Conservation (phyloP, 1,140 invertebrate genomes). For the Plectus sambesii region DNA sequence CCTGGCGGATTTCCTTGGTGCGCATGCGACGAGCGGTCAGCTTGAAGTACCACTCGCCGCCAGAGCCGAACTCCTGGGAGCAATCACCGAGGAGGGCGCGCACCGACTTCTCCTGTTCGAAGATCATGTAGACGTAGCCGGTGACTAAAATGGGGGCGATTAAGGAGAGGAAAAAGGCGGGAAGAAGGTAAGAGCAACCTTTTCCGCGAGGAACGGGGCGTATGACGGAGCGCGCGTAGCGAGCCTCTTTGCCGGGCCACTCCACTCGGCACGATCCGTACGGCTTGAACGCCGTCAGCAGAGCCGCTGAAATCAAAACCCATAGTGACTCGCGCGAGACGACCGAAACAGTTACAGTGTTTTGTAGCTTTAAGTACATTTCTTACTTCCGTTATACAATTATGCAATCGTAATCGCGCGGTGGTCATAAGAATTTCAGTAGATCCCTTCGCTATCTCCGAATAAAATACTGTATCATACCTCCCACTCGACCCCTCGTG, state of each 20-base stretch:
- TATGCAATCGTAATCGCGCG: not conserved
- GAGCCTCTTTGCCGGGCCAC: conserved; percentile 76
- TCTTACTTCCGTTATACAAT: no score
- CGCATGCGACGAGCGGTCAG: conserved; percentile 73
- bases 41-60: conserved; percentile 69
- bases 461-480: conserved; percentile 16
- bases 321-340: no score
- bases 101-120: conserved; percentile 80
- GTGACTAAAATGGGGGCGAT: no score
- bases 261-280: conserved; percentile 70
- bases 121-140: conserved; percentile 79
- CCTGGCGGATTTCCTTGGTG: conserved; percentile 67
- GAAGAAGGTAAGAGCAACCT: no score
- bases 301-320: conserved; percentile 47
- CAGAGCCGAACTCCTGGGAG: conserved; percentile 54
- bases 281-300: conserved; percentile 65
- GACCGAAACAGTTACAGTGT: no score
- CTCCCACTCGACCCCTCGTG: no score
- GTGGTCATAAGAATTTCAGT: not conserved
- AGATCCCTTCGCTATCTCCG: conserved; percentile 2
- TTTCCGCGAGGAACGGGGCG: conserved; percentile 42
- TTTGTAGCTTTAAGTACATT: no score
- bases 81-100: conserved; percentile 67
- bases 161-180: no score
- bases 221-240: conserved; percentile 58